Base-by-base conservation (phyloP, 2,888 invertebrate species). In the Leptopilina myrica region DNA sequence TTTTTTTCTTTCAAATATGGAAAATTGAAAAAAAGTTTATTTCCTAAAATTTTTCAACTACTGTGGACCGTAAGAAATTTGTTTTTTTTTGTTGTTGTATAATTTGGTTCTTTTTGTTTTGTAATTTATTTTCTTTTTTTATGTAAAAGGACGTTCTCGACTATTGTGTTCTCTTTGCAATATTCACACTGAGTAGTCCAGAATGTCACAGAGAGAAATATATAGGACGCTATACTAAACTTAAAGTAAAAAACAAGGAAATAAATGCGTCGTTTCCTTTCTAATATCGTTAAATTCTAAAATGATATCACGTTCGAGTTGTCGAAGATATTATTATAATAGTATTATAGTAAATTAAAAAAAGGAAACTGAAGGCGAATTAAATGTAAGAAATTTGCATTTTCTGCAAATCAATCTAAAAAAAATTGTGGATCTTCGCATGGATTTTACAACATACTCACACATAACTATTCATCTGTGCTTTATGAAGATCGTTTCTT, bases 1-100 rank as follows among this genome's bases (percentile, higher is more conserved):
- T 83, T 87, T 80, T 77, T 83, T 77, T 20, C 20, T 20, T 81
- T 62, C 7, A 59, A 84, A 83, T 88, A 88, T 86, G 87, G 88
- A 88, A 89, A 89, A 88, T 86, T 86, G 88, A 88, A 89, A 89
- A 87, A 87, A 87, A 85, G 82, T 83, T 83, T 82, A 86, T 88
- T 81, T 89, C 84, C 84, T 87, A 87, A 8, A 78, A 83, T 87
- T 87, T 33, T 87, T 85, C 87, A 87, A 90, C 89, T 89, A 90
- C 89, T 87, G 87, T 89, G 89, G 90, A 90, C 89, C 90, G 84
- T 87, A 83, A 87, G 6, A 79, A 80, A 79, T 77, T 33, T 33
- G 33, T 33, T 80, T 49, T 49, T 49, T 80, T 77, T 81, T 76
- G n/a, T n/a, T n/a, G n/a, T 46, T 76, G 62, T 83, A 83, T 49